Percentiles rank a stretch among this genome's conserved stretches.
Evolutionary conservation across 1,140 invertebrate species (phyloP).

Genomic region (Hetaerina americana): DNA sequence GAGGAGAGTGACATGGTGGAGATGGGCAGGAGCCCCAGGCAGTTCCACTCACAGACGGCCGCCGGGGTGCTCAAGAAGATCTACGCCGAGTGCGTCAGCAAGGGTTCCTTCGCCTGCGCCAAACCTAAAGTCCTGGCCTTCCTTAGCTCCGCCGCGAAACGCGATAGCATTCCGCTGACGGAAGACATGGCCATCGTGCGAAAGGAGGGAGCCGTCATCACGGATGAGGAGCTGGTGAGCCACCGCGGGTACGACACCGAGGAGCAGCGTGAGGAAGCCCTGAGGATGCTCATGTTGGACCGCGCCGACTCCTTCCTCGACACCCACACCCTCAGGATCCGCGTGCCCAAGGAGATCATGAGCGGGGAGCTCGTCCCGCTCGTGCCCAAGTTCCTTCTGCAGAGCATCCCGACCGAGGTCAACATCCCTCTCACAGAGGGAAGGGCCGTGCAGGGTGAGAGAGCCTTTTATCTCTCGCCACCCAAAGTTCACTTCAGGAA

Average conservation of each 20-base stretch:
- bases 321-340: slow-evolving; percentile 45
- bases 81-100: slow-evolving; percentile 46
- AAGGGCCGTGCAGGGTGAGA: slow-evolving; percentile 40
- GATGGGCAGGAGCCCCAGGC: not conserved
- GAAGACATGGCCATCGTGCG: slow-evolving; percentile 55
- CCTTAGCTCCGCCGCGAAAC: slow-evolving; percentile 46
- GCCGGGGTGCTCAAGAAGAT: slow-evolving; percentile 43
- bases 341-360: slow-evolving; percentile 38
- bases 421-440: slow-evolving; percentile 49
- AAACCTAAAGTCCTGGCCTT: slow-evolving; percentile 61
- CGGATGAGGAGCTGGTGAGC: not conserved
- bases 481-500: too few relatives aligned
- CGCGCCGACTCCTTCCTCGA: slow-evolving; percentile 47
- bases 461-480: too few relatives aligned
- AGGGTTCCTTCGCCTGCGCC: slow-evolving; percentile 48
- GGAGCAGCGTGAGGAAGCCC: slow-evolving; percentile 16
- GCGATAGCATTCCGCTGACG: slow-evolving; percentile 55
- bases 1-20: not conserved
- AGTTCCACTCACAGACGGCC: slow-evolving; percentile 25
- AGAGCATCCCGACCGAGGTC: slow-evolving; percentile 48
- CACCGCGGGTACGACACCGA: slow-evolving; percentile 2
- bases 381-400: slow-evolving; percentile 51
- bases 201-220: slow-evolving; percentile 24
- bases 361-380: slow-evolving; percentile 25
- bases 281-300: slow-evolving; percentile 36